phyloP scores from a whole-genome alignment of 2,797 vertebrate species.

The Sarcophilus harrisii region DNA sequence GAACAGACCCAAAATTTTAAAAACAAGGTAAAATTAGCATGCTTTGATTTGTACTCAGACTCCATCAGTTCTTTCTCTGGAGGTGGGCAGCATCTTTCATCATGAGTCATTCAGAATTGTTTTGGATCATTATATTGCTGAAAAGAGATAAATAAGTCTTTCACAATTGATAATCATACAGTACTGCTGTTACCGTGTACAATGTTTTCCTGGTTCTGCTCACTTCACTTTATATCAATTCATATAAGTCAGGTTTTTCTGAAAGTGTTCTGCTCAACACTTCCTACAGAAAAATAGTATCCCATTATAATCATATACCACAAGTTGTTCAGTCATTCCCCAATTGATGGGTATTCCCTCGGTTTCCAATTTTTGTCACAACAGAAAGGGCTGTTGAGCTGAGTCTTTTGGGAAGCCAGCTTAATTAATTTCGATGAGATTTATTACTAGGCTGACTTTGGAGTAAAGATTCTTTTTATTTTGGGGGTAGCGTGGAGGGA shows the following conservation, averaged over 20 bases:
- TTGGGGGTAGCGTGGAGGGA: no score
- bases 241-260: neutral
- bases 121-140: neutral
- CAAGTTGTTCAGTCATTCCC: neutral
- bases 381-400: neutral
- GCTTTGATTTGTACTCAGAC: neutral
- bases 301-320: neutral
- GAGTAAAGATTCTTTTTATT: neutral
- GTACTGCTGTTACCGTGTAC: neutral
- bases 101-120: neutral
- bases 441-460: neutral
- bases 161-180: neutral
- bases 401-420: neutral
- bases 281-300: neutral
- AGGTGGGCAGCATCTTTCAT: neutral
- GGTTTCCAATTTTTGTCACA: neutral
- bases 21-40: neutral
- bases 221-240: neutral
- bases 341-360: neutral
- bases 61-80: neutral
- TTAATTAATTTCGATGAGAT: neutral
- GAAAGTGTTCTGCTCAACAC: neutral
- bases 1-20: neutral
- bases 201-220: neutral
- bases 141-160: neutral